phyloP scores from a whole-genome alignment of 1,140 invertebrate species.

The Penaeus indicus region DNA sequence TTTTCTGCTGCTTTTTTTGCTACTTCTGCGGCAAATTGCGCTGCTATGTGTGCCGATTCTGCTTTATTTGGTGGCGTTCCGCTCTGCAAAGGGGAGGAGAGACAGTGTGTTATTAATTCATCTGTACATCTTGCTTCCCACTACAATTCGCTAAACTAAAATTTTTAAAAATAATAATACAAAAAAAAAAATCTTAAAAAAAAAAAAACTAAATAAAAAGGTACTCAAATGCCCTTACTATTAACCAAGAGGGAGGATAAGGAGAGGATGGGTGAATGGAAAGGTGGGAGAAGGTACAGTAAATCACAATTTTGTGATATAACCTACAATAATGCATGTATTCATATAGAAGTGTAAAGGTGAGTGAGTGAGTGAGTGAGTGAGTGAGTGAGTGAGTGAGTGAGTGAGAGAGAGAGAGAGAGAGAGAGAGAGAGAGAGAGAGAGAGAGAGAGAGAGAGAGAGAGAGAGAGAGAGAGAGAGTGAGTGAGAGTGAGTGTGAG shows the following conservation, averaged over 20 bases:
- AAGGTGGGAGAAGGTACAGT: not conserved
- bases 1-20: constrained; percentile 60
- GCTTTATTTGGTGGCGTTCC: constrained; percentile 54
- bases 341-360: not conserved
- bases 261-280: not conserved
- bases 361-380: not conserved
- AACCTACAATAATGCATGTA: no score
- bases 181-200: no score
- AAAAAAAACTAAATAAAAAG: no score
- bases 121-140: no score
- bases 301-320: no score
- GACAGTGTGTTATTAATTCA: not conserved
- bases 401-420: no score
- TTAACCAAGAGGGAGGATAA: not conserved
- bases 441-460: no score
- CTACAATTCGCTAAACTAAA: not conserved
- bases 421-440: no score
- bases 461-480: no score
- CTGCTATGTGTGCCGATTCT: constrained; percentile 48
- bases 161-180: not conserved
- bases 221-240: no score
- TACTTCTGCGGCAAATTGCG: constrained; percentile 55
- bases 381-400: not conserved
- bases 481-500: no score
- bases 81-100: constrained; percentile 49